These are phyloP conservation scores for Schrankia costaestrigalis DNA, from an alignment of 2,888 invertebrate species.

Conservation along the genomic window DNA sequence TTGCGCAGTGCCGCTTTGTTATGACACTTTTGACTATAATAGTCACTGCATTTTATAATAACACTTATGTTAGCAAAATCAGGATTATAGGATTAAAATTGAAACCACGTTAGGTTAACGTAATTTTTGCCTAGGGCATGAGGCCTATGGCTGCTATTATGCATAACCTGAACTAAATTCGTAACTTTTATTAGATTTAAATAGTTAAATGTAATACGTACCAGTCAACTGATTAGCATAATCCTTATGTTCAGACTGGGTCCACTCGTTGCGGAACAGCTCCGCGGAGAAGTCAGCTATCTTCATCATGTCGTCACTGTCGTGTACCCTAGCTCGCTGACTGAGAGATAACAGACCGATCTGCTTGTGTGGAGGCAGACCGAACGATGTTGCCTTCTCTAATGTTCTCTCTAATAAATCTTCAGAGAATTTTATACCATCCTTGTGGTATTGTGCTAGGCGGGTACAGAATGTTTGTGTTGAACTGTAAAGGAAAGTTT, in stretches of 20 bases:
- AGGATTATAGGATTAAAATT: too few species aligned
- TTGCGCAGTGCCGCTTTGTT: too few species aligned
- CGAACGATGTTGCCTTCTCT: constrained; percentile 32
- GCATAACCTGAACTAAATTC: too few species aligned
- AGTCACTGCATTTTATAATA: too few species aligned
- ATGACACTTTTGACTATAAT: too few species aligned
- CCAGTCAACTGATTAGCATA: constrained; percentile 44
- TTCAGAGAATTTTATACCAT: constrained; percentile 50
- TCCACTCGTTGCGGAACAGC: constrained; percentile 55
- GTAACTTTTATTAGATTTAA: too few species aligned
- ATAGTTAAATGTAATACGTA: constrained; percentile 18
- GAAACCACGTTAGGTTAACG: too few species aligned
- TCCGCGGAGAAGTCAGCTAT: constrained; percentile 49
- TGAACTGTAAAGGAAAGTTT: constrained; percentile 36
- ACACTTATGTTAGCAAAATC: too few species aligned
- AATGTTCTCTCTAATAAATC: constrained; percentile 44
- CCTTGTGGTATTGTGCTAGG: constrained; percentile 54
- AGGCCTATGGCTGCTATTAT: too few species aligned
- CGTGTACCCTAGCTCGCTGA: constrained; percentile 31
- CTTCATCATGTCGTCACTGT: constrained; percentile 41
- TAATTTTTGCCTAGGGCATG: too few species aligned
- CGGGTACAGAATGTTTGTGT: constrained; percentile 46
- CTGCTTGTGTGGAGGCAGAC: constrained; percentile 54
- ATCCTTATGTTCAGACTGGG: constrained; percentile 20
- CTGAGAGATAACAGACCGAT: constrained; percentile 50